Evolutionary conservation across 1,140 invertebrate genomes (phyloP), one percentile per base, ranked within the genome.

Genomic region (Eriosoma lanigerum): DNA sequence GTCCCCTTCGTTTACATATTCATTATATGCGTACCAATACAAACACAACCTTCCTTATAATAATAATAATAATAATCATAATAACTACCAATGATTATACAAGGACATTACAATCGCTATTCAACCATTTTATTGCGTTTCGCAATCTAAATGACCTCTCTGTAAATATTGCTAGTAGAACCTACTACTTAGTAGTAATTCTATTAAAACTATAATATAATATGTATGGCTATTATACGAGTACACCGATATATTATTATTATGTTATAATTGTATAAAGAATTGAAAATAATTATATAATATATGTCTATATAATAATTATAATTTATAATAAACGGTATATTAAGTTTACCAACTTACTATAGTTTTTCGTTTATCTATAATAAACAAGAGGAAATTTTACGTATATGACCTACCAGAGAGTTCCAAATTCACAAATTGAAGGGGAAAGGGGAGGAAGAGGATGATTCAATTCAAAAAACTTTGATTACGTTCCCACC

Each of bases 31-130:
- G 3, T 64, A 12, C 60, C 29, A 64, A 64, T 29, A 64, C 60
- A 64, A 64, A 32, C 29, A 32, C 21, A 32, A 38, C 29, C 26
- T 38, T 66, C 62, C 62, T 21, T 44, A 44, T 66, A 38, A 44
- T 21, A 44, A 44, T 44, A 29, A 10, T 56, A 32, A n/a, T 64
- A 38, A 38, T 38, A 38, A 38, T n/a, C n/a, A n/a, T n/a, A n/a
- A 64, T n/a, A 64, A 64, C 29, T 38, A 66, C 19, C 62, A 44
- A 66, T 21, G 62, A 44, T 66, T 66, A 21, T 66, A 66, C 64
- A 68, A 68, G 64, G 64, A 68, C 64, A 44, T 38, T 46, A 44
- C 32, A 68, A 68, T 68, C 12, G 4, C 38, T n/a, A 24, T 68
- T 68, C 64, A 46, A 46, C 64, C 38, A 38, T 46, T 68, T 66